Evolutionary conservation across 2,797 vertebrate genomes (phyloP), one percentile per base, ranked within the genome.

Genomic region (Onychomys torridus): DNA sequence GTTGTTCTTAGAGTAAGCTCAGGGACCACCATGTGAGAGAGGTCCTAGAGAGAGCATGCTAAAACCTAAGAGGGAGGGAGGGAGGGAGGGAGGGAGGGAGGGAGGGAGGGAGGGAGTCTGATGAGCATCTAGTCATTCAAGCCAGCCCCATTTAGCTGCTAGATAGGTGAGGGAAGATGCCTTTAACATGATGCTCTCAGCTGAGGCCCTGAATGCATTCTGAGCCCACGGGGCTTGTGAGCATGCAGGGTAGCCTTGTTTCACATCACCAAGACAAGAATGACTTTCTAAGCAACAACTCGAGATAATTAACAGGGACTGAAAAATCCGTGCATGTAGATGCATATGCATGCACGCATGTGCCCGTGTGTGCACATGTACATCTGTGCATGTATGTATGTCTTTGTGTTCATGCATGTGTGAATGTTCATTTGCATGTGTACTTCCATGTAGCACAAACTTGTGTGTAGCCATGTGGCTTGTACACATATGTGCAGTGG

Each of bases 341-440:
- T 52, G 17, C 40, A 32, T 14, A 10, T 76, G 75, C 19, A 52
- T 12, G 19, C 2, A 10, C 77, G 14, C 49, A 13, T 6, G 11
- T 10, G 34, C 19, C 14, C 4, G 0, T n/a, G 57, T 69, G 57
- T 32, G 46, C 46, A 6, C 32, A 5, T 77, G 57, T 21, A 37
- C 34, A 10, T 71, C 17, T 86, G 14, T 71, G 34, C n/a, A 12
- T 69, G 89, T n/a, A 10, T 4, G 10, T 6, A 23, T 27, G 32
- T 4, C 0, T n/a, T 67, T 73, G 49, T 8, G 2, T 5, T 27
- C 25, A 25, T 8, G 16, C 4, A 34, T 1, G 0, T 89, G 11
- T 21, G 32, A 5, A 61, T 25, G 2, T 40, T 85, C 32, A 49
- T 13, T 2, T 57, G 57, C 43, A 8, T 59, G 37, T 55, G 23